Percentiles rank a stretch among this genome's conserved stretches.
Conservation (phyloP, 2,888 invertebrate species). For the Vesta saturnalis region DNA sequence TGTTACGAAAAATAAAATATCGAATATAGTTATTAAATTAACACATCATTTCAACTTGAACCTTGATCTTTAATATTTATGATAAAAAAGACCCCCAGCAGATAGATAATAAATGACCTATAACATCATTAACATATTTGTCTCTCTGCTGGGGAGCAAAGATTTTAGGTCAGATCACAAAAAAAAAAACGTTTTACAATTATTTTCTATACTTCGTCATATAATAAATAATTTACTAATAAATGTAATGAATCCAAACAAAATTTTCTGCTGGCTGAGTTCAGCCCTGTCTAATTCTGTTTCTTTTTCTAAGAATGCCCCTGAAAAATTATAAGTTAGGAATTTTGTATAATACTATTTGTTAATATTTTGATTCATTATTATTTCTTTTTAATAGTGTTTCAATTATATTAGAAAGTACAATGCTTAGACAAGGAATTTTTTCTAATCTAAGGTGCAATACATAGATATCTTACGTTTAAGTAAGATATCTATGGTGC, state of each 20-base stretch:
- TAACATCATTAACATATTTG: conserved; percentile 34
- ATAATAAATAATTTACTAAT: neutral
- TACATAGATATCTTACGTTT: too few species aligned
- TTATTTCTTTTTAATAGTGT: too few species aligned
- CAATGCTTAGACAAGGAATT: too few species aligned
- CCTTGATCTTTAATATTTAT: conserved; percentile 28
- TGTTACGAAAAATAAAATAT: conserved; percentile 1
- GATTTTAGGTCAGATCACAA: neutral
- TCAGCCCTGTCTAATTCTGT: neutral
- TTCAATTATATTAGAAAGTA: too few species aligned
- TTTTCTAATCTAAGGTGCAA: too few species aligned
- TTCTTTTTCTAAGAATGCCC: too few species aligned
- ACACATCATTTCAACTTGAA: conserved; percentile 24
- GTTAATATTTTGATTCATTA: too few species aligned
- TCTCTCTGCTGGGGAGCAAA: conserved; percentile 41
- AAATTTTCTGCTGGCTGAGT: neutral
- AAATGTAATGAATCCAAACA: neutral
- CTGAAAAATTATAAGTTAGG: too few species aligned
- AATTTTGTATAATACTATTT: too few species aligned
- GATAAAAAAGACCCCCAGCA: conserved; percentile 41
- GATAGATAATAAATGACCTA: conserved; percentile 41
- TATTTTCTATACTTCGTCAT: neutral
- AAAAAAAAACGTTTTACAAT: neutral
- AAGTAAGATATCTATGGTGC: too few species aligned
- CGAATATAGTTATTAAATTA: neutral